These are phyloP conservation scores for Suricata suricatta DNA, from an alignment of 2,113 vertebrate genomes.

Conservation along the genomic window DNA sequence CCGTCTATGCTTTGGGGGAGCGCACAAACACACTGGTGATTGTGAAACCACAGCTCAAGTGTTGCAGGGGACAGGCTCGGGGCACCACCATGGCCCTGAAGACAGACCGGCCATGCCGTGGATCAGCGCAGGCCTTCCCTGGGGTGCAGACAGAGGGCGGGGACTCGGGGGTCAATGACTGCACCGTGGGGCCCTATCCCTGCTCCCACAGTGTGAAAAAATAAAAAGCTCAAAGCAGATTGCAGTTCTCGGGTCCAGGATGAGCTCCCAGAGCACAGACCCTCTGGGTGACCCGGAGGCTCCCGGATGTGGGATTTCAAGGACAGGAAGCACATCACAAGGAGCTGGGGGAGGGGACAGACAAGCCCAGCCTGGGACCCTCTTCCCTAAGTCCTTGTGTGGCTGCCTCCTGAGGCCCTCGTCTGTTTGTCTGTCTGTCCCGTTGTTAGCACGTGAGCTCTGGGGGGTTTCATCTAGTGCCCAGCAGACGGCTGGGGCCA, in stretches of 20 bases:
- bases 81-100: neutral
- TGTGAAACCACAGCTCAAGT: accelerated
- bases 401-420: accelerated
- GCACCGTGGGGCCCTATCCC: too few relatives aligned
- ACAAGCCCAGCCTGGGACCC: too few relatives aligned
- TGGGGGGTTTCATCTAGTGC: neutral
- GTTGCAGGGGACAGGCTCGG: neutral
- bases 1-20: neutral
- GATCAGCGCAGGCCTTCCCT: neutral
- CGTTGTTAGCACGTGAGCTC: neutral
- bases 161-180: neutral
- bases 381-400: neutral
- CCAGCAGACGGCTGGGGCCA: too few relatives aligned
- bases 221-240: neutral
- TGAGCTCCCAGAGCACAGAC: neutral
- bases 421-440: neutral
- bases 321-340: neutral
- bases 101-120: too few relatives aligned
- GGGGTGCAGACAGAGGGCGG: neutral
- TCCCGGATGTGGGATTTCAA: neutral
- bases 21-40: accelerated
- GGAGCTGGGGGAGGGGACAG: accelerated
- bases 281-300: neutral
- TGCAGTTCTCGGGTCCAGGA: neutral
- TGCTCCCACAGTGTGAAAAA: neutral